Percentiles rank a stretch among this genome's conserved stretches.
Evolutionary conservation across 1,140 invertebrate species (phyloP).

Genomic region (Trichogramma pretiosum): DNA sequence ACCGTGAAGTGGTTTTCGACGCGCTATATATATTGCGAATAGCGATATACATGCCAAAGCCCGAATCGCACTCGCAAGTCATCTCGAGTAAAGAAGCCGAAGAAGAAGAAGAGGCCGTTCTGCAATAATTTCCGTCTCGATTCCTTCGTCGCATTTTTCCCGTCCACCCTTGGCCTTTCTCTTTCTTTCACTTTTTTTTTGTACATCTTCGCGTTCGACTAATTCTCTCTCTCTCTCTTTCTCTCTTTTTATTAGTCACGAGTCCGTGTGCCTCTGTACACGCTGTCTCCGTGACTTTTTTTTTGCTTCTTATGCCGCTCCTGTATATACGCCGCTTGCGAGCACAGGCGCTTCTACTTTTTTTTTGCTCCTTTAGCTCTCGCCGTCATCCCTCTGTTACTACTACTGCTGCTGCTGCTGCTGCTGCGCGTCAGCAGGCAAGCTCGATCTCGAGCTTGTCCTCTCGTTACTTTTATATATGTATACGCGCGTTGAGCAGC

Average conservation of each 20-base stretch:
- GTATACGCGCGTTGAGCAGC: no score
- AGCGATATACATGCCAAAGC: no score
- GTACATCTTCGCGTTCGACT: constrained; percentile 8
- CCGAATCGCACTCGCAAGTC: no score
- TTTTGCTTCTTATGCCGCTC: constrained; percentile 17
- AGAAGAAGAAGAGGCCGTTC: neutral
- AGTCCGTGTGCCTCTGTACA: constrained; percentile 14
- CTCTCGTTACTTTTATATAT: constrained; percentile 39
- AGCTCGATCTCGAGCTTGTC: constrained; percentile 17
- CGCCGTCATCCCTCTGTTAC: neutral
- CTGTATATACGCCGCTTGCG: no score
- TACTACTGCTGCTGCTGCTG: no score
- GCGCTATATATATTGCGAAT: no score
- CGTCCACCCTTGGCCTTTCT: neutral
- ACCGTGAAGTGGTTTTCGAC: constrained; percentile 7
- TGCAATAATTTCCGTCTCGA: constrained; percentile 17
- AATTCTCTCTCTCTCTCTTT: neutral
- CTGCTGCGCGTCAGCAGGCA: no score
- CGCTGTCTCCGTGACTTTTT: constrained; percentile 14
- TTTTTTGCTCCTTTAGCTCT: no score
- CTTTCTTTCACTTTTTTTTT: neutral
- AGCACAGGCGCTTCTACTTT: no score
- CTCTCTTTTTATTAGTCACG: constrained; percentile 10
- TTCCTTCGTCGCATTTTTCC: constrained; percentile 10
- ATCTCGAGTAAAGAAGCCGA: neutral